phyloP scores from a whole-genome alignment of 2,797 vertebrate genomes.

The Sparus aurata region DNA sequence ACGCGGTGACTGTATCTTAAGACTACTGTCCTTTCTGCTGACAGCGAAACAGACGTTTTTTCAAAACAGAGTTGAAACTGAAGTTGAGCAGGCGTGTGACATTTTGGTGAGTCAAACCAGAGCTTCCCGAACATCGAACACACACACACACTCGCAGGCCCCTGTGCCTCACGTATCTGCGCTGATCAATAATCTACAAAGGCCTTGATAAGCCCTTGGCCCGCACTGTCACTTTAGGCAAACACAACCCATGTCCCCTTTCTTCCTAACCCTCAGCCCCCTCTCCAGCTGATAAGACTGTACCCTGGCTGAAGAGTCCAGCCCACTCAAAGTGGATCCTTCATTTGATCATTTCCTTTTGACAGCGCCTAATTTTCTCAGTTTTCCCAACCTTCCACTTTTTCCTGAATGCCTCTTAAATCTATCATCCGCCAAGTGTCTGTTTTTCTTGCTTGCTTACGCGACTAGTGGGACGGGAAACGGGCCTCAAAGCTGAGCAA shows the following conservation, averaged over 20 bases:
- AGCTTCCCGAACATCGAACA: constrained; percentile 62
- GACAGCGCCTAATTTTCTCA: background rate
- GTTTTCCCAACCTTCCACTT: background rate
- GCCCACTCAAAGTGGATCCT: constrained; percentile 83
- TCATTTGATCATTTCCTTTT: constrained; percentile 10
- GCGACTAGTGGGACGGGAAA: constrained; percentile 72
- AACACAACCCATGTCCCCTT: constrained; percentile 95
- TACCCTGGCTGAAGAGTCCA: constrained; percentile 88
- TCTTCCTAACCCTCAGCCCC: constrained; percentile 75
- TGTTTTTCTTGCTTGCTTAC: background rate
- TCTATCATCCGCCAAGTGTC: constrained; percentile 1
- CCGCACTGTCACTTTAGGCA: constrained; percentile 93
- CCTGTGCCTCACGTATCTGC: constrained; percentile 89
- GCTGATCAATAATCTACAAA: constrained; percentile 96
- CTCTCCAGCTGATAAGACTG: constrained; percentile 83
- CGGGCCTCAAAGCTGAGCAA: constrained; percentile 92
- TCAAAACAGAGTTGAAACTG: constrained; percentile 45
- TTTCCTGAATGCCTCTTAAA: background rate
- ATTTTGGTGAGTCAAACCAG: constrained; percentile 71
- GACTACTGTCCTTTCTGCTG: constrained; percentile 27
- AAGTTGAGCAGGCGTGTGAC: constrained; percentile 36
- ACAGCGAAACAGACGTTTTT: background rate
- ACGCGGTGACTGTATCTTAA: background rate
- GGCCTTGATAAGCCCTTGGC: constrained; percentile 94
- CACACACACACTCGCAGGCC: constrained; percentile 75